phyloP scores from a whole-genome alignment of 1,140 invertebrate species.

The Tyrophagus putrescentiae region DNA sequence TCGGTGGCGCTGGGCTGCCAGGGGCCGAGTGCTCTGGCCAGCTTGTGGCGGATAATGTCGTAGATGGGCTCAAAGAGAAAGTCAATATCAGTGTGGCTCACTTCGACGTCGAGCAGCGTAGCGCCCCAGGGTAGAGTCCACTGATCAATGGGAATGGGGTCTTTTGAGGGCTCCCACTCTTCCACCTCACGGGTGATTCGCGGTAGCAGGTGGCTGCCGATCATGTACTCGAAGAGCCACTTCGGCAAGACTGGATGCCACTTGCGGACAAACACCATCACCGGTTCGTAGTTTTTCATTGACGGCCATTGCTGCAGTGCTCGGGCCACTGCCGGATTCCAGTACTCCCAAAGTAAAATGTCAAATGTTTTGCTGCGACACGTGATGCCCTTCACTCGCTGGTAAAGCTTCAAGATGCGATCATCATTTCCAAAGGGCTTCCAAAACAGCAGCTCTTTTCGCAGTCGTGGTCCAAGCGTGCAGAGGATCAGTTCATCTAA shows the following conservation, averaged over 20 bases:
- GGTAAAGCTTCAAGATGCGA: slow-evolving; percentile 46
- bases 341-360: slow-evolving; percentile 65
- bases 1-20: slow-evolving; percentile 73
- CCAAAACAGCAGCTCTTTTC: slow-evolving; percentile 50
- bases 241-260: slow-evolving; percentile 64
- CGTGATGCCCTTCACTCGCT: slow-evolving; percentile 53
- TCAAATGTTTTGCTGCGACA: slow-evolving; percentile 33
- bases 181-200: slow-evolving; percentile 61
- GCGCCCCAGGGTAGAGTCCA: slow-evolving; percentile 95
- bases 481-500: neutral
- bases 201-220: slow-evolving; percentile 65
- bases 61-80: slow-evolving; percentile 54
- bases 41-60: slow-evolving; percentile 78
- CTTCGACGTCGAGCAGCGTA: slow-evolving; percentile 47
- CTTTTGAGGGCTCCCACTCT: slow-evolving; percentile 83
- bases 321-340: slow-evolving; percentile 60
- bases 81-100: slow-evolving; percentile 32
- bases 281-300: slow-evolving; percentile 43
- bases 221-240: slow-evolving; percentile 67
- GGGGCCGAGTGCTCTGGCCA: slow-evolving; percentile 63
- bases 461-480: neutral
- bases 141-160: slow-evolving; percentile 79
- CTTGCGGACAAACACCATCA: slow-evolving; percentile 60
- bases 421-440: slow-evolving; percentile 46
- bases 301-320: neutral